Percentiles rank a stretch among this genome's conserved stretches.
phyloP scores from a whole-genome alignment of 2,113 vertebrate genomes.

The Chaetura pelagica region DNA sequence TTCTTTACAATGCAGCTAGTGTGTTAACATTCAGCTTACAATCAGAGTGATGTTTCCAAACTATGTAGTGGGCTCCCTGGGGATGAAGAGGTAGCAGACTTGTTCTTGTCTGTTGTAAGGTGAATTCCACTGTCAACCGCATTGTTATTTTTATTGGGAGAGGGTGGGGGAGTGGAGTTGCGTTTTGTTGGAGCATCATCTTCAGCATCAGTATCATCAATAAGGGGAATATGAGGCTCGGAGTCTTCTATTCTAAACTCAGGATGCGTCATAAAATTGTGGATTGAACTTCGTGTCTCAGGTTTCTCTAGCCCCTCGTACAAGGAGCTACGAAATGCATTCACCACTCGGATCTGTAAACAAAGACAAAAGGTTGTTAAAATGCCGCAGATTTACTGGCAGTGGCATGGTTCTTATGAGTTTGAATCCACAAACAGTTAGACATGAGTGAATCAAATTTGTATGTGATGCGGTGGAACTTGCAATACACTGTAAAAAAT shows the following conservation, averaged over 20 bases:
- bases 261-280: slow-evolving; percentile 99
- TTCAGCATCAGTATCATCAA: slow-evolving; percentile 98
- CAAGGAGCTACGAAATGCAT: slow-evolving; percentile 99
- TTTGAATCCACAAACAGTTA: slow-evolving; percentile 85
- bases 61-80: slow-evolving; percentile 98
- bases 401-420: slow-evolving; percentile 77
- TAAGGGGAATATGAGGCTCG: slow-evolving; percentile 98
- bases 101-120: slow-evolving; percentile 92
- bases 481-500: slow-evolving; percentile 86
- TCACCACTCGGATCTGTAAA: slow-evolving; percentile 99
- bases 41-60: slow-evolving; percentile 99
- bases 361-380: slow-evolving; percentile 44
- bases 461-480: slow-evolving; percentile 85
- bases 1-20: slow-evolving; percentile 86
- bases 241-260: slow-evolving; percentile 99
- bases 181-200: slow-evolving; percentile 98
- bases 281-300: slow-evolving; percentile 96
- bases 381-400: neutral
- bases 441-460: slow-evolving; percentile 83
- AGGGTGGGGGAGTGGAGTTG: slow-evolving; percentile 89
- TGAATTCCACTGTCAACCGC: slow-evolving; percentile 95
- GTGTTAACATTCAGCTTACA: slow-evolving; percentile 85
- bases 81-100: slow-evolving; percentile 91
- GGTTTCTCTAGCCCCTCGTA: slow-evolving; percentile 98
- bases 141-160: slow-evolving; percentile 99